Evolutionary conservation across 2,888 invertebrate species (phyloP), one percentile per base, ranked within the genome.

Genomic region (Erpobdella octoculata): DNA sequence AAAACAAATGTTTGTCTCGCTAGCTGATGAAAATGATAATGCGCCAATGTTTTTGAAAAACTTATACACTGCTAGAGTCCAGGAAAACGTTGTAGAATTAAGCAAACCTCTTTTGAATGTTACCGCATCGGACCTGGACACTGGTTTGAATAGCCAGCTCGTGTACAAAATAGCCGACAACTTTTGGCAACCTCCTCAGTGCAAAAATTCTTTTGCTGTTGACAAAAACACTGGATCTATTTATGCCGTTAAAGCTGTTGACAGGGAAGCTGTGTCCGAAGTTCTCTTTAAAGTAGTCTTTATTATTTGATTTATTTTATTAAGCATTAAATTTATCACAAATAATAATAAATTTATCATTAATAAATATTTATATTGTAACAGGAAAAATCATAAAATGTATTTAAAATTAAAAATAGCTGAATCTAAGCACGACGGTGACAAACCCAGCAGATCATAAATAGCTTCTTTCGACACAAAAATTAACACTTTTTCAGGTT

Each of bases 11-110:
- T 25, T 41, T 6, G 72, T 76, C 6, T n/a, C 53, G 0, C 58
- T 76, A 9, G 31, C 28, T 1, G 74, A 76, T 48, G 72, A 72
- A 28, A 76, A 76, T 53, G 76, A 76, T 61, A 71, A 75, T 58
- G 59, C 65, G 15, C 76, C 76, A 0, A 38, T 64, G 15, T 76
- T 76, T 69, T 33, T 46, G 28, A 68, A 70, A 33, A 58, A 38
- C 12, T 28, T 38, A 3, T 76, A 75, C 72, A 53, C 41, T 18
- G 66, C 71, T 8, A 37, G 37, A 9, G 41, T 75, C 37, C 53
- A 58, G 8, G 76, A 76, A 66, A 75, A 75, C 72, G 73, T 72
- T 66, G 58, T 67, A 53, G 38, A 65, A 18, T 58, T 48, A 6
- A 66, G 41, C 37, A 66, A 46, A 8, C 33, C 66, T 38, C 31